Evolutionary conservation across 92 coral and sea anemone genomes (phyloP).

Genomic region (Phenganax stokvisi): DNA sequence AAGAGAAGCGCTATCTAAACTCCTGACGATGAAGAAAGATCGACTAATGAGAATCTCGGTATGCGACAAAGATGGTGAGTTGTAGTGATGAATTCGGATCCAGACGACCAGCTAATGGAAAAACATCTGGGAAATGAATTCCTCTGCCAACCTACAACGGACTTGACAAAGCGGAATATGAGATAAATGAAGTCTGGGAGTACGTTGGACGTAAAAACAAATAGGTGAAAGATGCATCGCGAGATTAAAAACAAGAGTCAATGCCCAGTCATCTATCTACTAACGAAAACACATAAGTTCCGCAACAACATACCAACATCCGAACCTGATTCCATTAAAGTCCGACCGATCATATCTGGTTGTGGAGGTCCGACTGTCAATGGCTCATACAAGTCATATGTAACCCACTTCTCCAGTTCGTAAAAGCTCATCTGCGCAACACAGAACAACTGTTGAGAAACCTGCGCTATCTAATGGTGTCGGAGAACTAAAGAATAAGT

Average conservation of each 20-base stretch:
- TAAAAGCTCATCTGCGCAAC: not conserved
- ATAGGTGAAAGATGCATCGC: too few species aligned
- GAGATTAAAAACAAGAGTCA: too few species aligned
- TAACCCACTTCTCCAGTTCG: not conserved
- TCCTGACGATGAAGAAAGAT: not conserved
- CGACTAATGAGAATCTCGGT: not conserved
- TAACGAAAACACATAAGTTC: too few species aligned
- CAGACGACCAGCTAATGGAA: too few species aligned
- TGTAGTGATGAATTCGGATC: not conserved
- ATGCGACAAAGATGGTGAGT: not conserved
- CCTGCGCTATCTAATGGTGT: not conserved
- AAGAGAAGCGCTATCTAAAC: not conserved
- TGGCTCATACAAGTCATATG: too few species aligned
- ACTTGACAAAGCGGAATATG: not conserved
- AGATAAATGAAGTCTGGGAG: not conserved
- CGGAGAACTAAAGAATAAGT: not conserved
- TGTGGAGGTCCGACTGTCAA: too few species aligned
- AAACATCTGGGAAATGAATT: too few species aligned
- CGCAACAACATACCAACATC: too few species aligned
- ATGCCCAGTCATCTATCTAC: too few species aligned
- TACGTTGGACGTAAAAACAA: too few species aligned
- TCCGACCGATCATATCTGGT: too few species aligned
- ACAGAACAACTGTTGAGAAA: not conserved
- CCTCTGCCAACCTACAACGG: not conserved
- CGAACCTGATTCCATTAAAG: too few species aligned